These are phyloP conservation scores for Alaudala cheleensis DNA, from an alignment of 2,113 vertebrate species.

Conservation along the genomic window DNA sequence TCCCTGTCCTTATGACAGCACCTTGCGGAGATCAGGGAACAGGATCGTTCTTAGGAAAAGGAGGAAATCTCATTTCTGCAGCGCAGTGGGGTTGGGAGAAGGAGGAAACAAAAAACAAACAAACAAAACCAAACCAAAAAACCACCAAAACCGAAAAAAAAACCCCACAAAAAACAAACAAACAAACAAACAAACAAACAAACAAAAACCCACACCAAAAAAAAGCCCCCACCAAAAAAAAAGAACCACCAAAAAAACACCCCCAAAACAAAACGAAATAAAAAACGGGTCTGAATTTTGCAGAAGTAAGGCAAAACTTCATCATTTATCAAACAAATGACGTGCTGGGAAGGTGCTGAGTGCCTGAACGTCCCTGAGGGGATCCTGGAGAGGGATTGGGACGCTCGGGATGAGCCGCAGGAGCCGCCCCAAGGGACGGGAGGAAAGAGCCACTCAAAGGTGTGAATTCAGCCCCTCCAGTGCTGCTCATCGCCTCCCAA, in stretches of 20 bases:
- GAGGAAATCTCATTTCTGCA: not conserved
- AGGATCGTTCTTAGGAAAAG: accelerated
- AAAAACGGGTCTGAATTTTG: too few relatives aligned
- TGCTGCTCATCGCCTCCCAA: not conserved
- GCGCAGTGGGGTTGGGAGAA: not conserved
- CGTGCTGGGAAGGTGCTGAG: accelerated
- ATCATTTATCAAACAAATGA: not conserved
- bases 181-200: too few relatives aligned
- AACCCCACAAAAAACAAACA: too few relatives aligned
- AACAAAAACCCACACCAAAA: too few relatives aligned
- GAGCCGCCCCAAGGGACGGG: not conserved
- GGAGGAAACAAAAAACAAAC: too few relatives aligned
- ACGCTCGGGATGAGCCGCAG: not conserved
- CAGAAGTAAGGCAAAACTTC: not conserved
- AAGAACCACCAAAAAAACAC: too few relatives aligned
- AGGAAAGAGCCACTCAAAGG: not conserved
- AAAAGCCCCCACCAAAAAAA: too few relatives aligned
- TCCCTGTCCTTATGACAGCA: not conserved
- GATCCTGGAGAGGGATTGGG: not conserved
- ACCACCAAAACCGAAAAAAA: too few relatives aligned
- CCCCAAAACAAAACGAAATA: too few relatives aligned
- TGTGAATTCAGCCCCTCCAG: not conserved
- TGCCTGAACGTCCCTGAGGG: accelerated
- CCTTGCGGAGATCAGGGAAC: not conserved
- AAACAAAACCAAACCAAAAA: too few relatives aligned